Evolutionary conservation across 64 coral and sea anemone species (phyloP).

Genomic region (Actinia equina): DNA sequence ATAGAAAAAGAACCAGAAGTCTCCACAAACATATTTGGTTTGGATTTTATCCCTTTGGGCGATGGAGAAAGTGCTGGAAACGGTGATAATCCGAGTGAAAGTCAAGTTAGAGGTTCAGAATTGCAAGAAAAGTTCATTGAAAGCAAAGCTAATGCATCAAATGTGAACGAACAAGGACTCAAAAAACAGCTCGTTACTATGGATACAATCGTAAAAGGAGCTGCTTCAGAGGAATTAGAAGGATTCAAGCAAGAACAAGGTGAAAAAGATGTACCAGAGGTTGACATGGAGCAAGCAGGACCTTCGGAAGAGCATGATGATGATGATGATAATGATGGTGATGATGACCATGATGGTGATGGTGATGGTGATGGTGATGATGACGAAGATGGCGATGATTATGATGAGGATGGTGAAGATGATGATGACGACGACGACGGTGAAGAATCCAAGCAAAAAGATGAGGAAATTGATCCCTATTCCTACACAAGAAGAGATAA

Average conservation of each 20-base stretch:
- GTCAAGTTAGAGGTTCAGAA: not conserved
- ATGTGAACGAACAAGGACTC: not conserved
- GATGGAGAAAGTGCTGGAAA: not conserved
- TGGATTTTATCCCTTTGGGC: not conserved
- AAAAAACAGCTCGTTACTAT: not conserved
- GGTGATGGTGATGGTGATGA: not conserved
- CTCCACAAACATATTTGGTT: not conserved
- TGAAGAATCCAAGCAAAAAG: not conserved
- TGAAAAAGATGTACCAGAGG: not conserved
- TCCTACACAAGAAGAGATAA: slow-evolving; percentile 48
- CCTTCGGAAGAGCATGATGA: not conserved
- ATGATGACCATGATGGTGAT: not conserved
- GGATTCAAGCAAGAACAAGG: too few relatives aligned
- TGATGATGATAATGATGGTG: not conserved
- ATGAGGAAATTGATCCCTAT: slow-evolving; percentile 32
- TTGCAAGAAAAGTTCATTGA: not conserved
- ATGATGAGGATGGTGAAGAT: not conserved
- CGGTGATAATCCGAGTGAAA: not conserved
- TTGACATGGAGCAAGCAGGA: not conserved
- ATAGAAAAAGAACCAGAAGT: not conserved
- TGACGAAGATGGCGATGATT: not conserved
- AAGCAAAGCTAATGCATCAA: not conserved
- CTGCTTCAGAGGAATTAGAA: not conserved
- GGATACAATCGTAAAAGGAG: not conserved
- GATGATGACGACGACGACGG: not conserved